Evolutionary conservation across 2,797 vertebrate species (phyloP).

Genomic region (Hirundo rustica): DNA sequence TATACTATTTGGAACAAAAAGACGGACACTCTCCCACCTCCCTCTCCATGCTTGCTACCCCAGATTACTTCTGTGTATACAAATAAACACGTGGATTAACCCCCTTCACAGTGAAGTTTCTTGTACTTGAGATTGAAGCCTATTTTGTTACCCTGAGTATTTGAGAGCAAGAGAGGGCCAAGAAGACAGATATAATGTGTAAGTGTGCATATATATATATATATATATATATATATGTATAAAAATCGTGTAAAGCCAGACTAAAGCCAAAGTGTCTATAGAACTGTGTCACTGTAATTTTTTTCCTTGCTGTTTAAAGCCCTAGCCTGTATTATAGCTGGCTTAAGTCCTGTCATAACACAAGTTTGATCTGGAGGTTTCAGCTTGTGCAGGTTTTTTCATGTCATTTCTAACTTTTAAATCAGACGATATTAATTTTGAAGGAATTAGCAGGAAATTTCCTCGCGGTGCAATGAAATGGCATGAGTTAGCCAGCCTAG

Average conservation of each 20-base stretch:
- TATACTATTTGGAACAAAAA: not conserved
- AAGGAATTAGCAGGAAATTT: conserved; percentile 68
- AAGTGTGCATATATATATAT: not conserved
- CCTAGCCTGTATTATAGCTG: conserved; percentile 48
- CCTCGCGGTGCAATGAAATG: conserved; percentile 34
- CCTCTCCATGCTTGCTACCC: not conserved
- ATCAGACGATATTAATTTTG: conserved; percentile 66
- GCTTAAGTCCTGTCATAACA: conserved; percentile 60
- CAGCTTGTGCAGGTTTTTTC: not conserved
- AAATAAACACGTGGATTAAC: not conserved
- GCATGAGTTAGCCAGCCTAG: conserved; percentile 44
- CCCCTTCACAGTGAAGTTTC: not conserved
- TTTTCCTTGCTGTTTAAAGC: conserved; percentile 39
- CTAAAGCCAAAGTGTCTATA: not conserved
- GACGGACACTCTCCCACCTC: not conserved
- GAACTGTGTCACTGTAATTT: not conserved
- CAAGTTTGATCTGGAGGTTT: conserved; percentile 60
- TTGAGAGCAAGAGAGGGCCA: not conserved
- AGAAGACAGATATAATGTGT: not conserved
- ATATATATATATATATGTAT: fast-evolving
- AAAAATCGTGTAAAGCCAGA: not conserved
- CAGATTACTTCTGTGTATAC: not conserved
- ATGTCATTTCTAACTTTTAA: conserved; percentile 57
- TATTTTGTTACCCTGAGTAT: not conserved
- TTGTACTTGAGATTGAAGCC: not conserved